phyloP scores from a whole-genome alignment of 2,113 vertebrate species.

The Gymnobelideus leadbeateri region DNA sequence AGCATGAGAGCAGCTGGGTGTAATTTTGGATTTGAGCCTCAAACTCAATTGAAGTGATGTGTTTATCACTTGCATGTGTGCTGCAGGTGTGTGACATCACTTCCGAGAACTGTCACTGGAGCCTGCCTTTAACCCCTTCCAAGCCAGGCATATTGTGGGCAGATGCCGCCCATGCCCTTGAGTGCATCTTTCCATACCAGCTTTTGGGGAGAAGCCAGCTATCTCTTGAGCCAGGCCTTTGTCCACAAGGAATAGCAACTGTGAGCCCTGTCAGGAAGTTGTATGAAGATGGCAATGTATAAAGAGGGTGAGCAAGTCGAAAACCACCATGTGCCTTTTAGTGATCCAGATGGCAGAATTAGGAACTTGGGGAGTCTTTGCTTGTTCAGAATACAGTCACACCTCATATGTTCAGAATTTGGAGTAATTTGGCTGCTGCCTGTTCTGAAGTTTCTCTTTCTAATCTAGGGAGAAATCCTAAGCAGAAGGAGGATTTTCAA shows the following conservation, averaged over 20 bases:
- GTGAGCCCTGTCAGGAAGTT: background rate
- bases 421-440: background rate
- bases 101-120: conserved; percentile 62
- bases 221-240: background rate
- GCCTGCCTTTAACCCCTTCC: conserved; percentile 71
- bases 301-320: background rate
- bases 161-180: conserved; percentile 59
- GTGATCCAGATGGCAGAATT: background rate
- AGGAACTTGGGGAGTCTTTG: conserved; percentile 4
- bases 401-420: conserved; percentile 34
- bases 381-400: conserved; percentile 10
- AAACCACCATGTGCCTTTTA: background rate
- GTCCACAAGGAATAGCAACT: background rate
- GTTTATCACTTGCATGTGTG: conserved; percentile 64
- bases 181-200: background rate
- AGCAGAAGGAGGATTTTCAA: conserved; percentile 34
- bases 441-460: background rate
- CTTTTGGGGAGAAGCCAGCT: conserved; percentile 26
- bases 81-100: conserved; percentile 73
- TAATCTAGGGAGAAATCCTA: background rate
- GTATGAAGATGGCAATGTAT: background rate
- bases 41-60: conserved; percentile 19
- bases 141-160: conserved; percentile 66
- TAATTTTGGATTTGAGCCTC: conserved; percentile 31
- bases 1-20: conserved; percentile 46